Conservation (phyloP, 2,113 vertebrate species). For the Gnathonemus longibarbis region DNA sequence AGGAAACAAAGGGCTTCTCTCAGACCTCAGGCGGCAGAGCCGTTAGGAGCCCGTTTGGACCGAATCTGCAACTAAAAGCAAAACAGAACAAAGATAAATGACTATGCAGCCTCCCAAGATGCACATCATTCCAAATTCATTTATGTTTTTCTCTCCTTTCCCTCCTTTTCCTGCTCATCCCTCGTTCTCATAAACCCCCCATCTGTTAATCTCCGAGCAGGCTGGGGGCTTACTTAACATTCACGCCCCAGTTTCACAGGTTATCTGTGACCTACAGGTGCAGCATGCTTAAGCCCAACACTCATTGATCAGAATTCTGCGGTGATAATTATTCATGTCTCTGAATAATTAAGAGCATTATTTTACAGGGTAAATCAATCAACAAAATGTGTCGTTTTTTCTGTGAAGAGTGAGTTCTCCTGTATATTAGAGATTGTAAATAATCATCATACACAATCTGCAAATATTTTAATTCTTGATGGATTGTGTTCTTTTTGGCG, state of each 20-base stretch:
- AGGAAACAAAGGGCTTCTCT: not conserved
- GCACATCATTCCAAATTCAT: not conserved
- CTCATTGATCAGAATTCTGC: not conserved
- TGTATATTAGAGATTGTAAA: not conserved
- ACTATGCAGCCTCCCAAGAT: not conserved
- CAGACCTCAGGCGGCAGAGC: not conserved
- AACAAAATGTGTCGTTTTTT: not conserved
- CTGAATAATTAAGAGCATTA: not conserved
- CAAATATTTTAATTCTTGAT: not conserved
- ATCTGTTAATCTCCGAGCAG: not conserved
- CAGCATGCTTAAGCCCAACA: not conserved
- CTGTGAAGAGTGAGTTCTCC: not conserved
- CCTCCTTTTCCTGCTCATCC: not conserved
- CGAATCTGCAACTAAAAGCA: not conserved
- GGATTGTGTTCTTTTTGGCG: not conserved
- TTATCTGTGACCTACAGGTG: not conserved
- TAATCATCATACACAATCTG: not conserved
- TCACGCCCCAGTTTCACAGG: not conserved
- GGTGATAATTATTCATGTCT: constrained; percentile 6
- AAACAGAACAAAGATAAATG: not conserved
- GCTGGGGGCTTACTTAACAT: not conserved
- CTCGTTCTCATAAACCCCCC: not conserved
- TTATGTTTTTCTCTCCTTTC: not conserved
- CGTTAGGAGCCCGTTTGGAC: not conserved
- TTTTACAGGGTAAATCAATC: not conserved